phyloP scores from a whole-genome alignment of 35 echinoderm and acorn worm genomes.

The Heliocidaris erythrogramma region DNA sequence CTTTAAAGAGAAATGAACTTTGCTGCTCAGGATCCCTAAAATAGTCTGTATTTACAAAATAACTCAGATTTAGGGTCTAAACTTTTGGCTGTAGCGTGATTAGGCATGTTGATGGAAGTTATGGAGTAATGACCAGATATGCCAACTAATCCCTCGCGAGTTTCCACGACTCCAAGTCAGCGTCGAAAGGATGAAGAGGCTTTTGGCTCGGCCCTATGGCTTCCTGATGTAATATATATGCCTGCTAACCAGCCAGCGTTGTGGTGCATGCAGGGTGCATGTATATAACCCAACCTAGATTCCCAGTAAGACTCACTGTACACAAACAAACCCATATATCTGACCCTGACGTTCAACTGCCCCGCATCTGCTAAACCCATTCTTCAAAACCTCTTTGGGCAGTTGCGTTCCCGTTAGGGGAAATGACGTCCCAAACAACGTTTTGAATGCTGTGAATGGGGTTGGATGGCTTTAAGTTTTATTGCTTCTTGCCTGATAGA shows the following conservation, averaged over 20 bases:
- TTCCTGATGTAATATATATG: background rate
- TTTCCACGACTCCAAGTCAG: background rate
- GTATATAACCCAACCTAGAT: background rate
- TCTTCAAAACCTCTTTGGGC: background rate
- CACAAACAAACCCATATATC: background rate
- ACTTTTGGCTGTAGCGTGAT: background rate
- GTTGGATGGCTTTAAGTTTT: background rate
- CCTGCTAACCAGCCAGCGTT: background rate
- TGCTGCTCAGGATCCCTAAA: background rate
- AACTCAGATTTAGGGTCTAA: background rate
- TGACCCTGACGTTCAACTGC: background rate
- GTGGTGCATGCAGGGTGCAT: background rate
- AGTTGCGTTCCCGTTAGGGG: background rate
- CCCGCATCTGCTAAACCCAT: background rate
- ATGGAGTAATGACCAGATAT: background rate
- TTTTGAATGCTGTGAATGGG: background rate
- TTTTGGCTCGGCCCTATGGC: background rate
- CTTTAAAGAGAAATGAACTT: background rate
- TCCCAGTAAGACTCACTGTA: background rate
- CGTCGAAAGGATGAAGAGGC: background rate
- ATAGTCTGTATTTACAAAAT: background rate
- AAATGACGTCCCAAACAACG: background rate
- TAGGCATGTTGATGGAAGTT: background rate
- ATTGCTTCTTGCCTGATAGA: too few species aligned
- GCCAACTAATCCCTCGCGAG: background rate